These are phyloP conservation scores for Smittia aterrima DNA, from an alignment of 2,888 invertebrate genomes.

Conservation along the genomic window DNA sequence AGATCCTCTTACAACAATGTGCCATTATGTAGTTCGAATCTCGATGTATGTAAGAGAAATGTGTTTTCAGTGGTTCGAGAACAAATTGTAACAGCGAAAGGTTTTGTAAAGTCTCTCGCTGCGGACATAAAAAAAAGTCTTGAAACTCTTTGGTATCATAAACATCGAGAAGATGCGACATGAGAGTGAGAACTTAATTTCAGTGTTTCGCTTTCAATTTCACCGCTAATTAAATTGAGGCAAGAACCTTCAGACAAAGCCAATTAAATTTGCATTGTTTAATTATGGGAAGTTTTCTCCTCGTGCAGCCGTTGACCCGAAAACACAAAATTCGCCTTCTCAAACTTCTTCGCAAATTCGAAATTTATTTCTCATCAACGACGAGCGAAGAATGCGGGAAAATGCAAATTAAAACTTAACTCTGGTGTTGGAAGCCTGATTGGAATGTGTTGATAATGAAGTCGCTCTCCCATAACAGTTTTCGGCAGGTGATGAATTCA, in stretches of 20 bases:
- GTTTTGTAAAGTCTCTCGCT: too few species aligned
- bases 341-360: not conserved
- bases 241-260: too few species aligned
- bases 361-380: not conserved
- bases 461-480: conserved; percentile 31
- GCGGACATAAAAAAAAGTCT: too few species aligned
- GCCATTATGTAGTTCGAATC: not conserved
- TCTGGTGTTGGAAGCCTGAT: conserved; percentile 9
- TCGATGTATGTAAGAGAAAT: too few species aligned
- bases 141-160: too few species aligned
- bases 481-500: conserved; percentile 24
- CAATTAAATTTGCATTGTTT: too few species aligned
- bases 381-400: not conserved
- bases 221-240: too few species aligned
- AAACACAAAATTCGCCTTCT: not conserved
- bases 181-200: too few species aligned
- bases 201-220: too few species aligned
- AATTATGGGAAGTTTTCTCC: not conserved
- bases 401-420: conserved; percentile 33
- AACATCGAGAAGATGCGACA: too few species aligned
- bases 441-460: conserved; percentile 24
- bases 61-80: too few species aligned
- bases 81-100: too few species aligned
- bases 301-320: not conserved
- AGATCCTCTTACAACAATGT: not conserved